Evolutionary conservation across 2,797 vertebrate species (phyloP).

Genomic region (Hemitrygon akajei): DNA sequence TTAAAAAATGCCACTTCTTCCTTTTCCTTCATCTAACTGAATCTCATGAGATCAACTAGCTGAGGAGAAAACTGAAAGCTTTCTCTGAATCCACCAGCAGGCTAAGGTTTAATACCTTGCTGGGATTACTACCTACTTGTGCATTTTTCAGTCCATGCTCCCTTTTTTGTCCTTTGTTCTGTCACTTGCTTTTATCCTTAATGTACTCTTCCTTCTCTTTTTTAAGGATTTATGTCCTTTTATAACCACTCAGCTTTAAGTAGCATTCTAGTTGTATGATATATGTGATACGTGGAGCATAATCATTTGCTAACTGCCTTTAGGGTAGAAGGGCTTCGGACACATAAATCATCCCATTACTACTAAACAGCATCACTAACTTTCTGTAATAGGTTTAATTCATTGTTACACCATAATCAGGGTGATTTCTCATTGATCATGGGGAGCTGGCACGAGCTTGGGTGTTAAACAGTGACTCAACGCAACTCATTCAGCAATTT

Average conservation of each 20-base stretch:
- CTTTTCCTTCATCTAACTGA: not conserved
- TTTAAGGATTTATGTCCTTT: not conserved
- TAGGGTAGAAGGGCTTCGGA: not conserved
- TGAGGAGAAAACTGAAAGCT: not conserved
- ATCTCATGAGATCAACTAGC: not conserved
- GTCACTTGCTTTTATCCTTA: not conserved
- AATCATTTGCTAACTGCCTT: not conserved
- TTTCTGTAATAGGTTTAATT: not conserved
- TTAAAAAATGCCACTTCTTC: not conserved
- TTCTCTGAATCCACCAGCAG: not conserved
- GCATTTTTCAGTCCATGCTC: not conserved
- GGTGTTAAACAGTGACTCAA: no score
- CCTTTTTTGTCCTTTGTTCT: not conserved
- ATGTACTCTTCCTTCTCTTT: not conserved
- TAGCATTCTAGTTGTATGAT: not conserved
- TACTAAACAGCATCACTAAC: not conserved
- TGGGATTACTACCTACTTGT: not conserved
- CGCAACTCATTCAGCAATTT: no score
- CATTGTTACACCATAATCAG: not conserved
- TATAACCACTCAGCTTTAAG: not conserved
- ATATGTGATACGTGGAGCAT: not conserved
- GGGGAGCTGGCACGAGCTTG: not conserved
- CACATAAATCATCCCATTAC: not conserved
- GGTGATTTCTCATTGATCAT: not conserved
- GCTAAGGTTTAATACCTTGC: not conserved